These are phyloP conservation scores for Drosophila greeni DNA, from an alignment of 2,888 invertebrate genomes.

Conservation along the genomic window DNA sequence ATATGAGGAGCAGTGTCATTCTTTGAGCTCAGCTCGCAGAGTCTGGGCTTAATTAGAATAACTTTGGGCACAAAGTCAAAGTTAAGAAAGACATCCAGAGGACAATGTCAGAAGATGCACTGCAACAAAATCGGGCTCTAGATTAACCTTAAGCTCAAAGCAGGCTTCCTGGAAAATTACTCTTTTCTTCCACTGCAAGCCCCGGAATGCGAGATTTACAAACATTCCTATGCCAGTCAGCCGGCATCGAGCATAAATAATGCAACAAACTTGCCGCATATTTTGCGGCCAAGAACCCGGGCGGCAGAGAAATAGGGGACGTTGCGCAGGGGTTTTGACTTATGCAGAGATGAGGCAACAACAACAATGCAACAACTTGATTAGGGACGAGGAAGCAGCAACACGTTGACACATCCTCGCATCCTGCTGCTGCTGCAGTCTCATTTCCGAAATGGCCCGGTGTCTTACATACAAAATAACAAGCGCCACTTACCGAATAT, in stretches of 20 bases:
- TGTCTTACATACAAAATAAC: constrained; percentile 39
- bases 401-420: constrained; percentile 57
- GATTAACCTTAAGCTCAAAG: neutral
- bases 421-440: constrained; percentile 45
- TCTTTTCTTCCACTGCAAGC: neutral
- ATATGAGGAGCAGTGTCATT: constrained; percentile 15
- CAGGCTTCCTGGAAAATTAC: neutral
- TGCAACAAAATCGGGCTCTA: neutral
- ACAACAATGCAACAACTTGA: constrained; percentile 39
- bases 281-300: constrained; percentile 39
- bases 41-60: constrained; percentile 47
- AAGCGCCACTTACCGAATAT: constrained; percentile 14
- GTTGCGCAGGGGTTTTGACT: neutral
- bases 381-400: constrained; percentile 39
- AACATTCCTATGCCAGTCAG: constrained; percentile 10
- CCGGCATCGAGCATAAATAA: constrained; percentile 46
- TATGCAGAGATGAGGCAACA: neutral
- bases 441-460: constrained; percentile 52
- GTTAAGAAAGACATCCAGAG: constrained; percentile 19
- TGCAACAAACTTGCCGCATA: constrained; percentile 59
- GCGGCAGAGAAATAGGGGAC: constrained; percentile 32
- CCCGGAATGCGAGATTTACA: constrained; percentile 3
- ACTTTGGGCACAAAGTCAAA: constrained; percentile 37
- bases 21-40: neutral
- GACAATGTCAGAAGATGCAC: constrained; percentile 37